Evolutionary conservation across 2,888 invertebrate species (phyloP), one percentile per base, ranked within the genome.

Genomic region (Amiota communis): DNA sequence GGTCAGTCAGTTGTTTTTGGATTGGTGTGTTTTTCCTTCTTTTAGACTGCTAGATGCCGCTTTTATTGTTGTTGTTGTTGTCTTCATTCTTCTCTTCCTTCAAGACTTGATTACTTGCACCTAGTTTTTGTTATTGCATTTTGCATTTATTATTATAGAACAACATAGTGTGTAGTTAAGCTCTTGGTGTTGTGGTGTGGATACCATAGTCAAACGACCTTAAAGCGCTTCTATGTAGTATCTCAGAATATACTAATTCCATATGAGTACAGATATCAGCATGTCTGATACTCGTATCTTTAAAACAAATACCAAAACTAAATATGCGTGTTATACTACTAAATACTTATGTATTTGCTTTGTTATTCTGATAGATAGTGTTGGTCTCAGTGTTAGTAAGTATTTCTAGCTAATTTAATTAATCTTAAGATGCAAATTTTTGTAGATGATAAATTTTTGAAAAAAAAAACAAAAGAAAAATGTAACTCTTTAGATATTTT

Each of bases 81-180:
- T 57, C 20, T 59, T 2, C 4, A 12, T 12, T 51, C 51, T 47
- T 3, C 17, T 17, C 65, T 59, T n/a, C 51, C 20, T 59, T 20
- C 20, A 20, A 15, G 51, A 68, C 49, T 68, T 53, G 67, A 68
- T 49, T 68, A 53, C 67, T 68, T 53, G 67, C 67, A 68, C 53
- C 67, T 68, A 68, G 13, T 63, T 63, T 68, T 68, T 2, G n/a
- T 15, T 64, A 47, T 47, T 63, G 12, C n/a, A n/a, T 53, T 57
- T 49, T 67, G 65, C 65, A 67, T 49, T 59, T 36, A 36, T 36
- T 36, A 36, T 36, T 36, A 36, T 36, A 36, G 61, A 10, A 12
- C 11, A 23, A 13, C 4, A 8, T 23, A 15, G 17, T 49, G 36
- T n/a, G 36, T 12, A 8, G 59, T 46, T 36, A 46, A 63, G 36